A percentile compares a stretch with the other conserved stretches of the same genome.
These are phyloP conservation scores for Schizothorax lantsangensis DNA, from an alignment of 2,797 vertebrate species.

Conservation along the genomic window DNA sequence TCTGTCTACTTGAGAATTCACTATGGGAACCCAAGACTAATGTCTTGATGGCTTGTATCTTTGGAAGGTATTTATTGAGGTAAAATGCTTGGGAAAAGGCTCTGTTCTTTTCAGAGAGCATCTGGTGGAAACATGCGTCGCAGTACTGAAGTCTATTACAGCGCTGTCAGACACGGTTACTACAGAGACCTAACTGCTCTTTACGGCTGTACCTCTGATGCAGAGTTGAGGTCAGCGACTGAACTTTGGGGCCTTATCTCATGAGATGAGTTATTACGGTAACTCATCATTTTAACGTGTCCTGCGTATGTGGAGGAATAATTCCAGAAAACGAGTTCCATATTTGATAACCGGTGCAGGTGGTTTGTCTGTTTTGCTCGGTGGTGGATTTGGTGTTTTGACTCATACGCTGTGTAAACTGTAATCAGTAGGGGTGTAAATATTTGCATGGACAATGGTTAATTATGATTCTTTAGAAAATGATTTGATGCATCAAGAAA, in stretches of 20 bases:
- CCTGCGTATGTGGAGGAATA: background rate
- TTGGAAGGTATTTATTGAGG: conserved; percentile 67
- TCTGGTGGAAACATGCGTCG: conserved; percentile 71
- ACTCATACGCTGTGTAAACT: background rate
- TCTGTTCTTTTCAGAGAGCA: conserved; percentile 66
- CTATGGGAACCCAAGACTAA: conserved; percentile 55
- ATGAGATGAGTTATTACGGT: conserved; percentile 10
- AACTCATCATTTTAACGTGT: conserved; percentile 3
- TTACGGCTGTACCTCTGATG: conserved; percentile 40
- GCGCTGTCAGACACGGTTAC: conserved; percentile 65
- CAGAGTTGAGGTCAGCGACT: background rate
- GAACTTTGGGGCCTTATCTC: conserved; percentile 1
- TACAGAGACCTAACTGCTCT: conserved; percentile 63
- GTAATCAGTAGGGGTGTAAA: background rate
- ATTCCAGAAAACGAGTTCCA: background rate
- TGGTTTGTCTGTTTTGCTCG: conserved; percentile 24
- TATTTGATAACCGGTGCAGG: background rate
- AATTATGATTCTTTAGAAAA: background rate
- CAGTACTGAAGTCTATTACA: conserved; percentile 59
- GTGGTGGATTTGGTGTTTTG: conserved; percentile 5
- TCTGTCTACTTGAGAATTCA: conserved; percentile 35
- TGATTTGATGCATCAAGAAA: background rate
- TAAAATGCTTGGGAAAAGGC: conserved; percentile 64
- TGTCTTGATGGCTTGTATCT: conserved; percentile 62
- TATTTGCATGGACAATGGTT: conserved; percentile 17